Conservation (phyloP, 1,140 invertebrate species). For the Amyelois transitella region DNA sequence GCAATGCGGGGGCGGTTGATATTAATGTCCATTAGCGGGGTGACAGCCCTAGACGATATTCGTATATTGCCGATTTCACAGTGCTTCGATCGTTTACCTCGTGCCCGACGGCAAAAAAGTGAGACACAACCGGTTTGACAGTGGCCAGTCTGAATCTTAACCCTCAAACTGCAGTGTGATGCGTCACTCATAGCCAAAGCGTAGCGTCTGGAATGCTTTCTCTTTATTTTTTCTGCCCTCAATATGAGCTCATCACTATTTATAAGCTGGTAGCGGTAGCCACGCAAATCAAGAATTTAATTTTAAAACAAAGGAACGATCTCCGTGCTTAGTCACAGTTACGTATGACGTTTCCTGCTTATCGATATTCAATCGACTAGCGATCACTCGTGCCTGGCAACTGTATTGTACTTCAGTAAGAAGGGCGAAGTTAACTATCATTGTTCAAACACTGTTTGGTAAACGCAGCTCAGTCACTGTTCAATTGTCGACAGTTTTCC, state of each 20-base stretch:
- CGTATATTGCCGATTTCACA: slow-evolving; percentile 27
- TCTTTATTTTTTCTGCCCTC: neutral
- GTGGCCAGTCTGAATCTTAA: slow-evolving; percentile 58
- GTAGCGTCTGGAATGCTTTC: slow-evolving; percentile 1
- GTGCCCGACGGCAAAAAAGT: slow-evolving; percentile 28
- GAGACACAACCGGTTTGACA: slow-evolving; percentile 50
- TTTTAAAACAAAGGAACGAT: slow-evolving; percentile 22
- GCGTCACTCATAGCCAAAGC: slow-evolving; percentile 59
- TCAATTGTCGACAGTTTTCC: neutral
- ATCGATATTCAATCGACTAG: slow-evolving; percentile 15
- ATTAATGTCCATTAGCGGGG: neutral
- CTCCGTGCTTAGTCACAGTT: slow-evolving; percentile 41
- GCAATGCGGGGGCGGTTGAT: neutral
- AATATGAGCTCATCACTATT: slow-evolving; percentile 5
- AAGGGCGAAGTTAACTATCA: too few species aligned
- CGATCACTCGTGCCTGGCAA: too few species aligned
- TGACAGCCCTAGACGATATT: slow-evolving; percentile 22
- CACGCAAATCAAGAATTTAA: neutral
- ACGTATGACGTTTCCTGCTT: slow-evolving; percentile 53
- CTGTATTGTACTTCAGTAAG: too few species aligned
- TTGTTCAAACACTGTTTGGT: too few species aligned
- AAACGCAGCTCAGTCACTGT: too few species aligned
- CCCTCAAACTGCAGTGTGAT: slow-evolving; percentile 45
- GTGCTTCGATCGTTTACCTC: slow-evolving; percentile 37
- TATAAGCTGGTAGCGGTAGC: neutral